Conservation (phyloP, 2,888 invertebrate species). For the Venustoraphidia nigricollis region DNA sequence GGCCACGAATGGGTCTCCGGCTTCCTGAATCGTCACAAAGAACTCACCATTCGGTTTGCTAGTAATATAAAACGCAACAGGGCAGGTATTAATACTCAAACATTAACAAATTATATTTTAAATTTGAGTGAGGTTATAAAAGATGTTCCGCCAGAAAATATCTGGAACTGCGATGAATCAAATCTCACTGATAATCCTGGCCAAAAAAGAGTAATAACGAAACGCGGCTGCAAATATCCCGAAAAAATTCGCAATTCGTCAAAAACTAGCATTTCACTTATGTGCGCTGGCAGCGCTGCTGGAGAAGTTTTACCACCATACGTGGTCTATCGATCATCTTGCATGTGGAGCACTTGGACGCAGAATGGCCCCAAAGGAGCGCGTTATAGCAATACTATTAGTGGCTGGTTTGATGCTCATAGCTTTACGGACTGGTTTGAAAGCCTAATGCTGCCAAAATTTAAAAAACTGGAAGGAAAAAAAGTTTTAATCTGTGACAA, state of each 20-base stretch:
- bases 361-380: not conserved
- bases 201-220: slow-evolving; percentile 11
- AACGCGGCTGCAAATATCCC: slow-evolving; percentile 15
- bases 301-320: slow-evolving; percentile 17
- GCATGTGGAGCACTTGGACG: not conserved
- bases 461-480: slow-evolving; percentile 8
- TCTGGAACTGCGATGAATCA: slow-evolving; percentile 9
- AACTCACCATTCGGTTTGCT: slow-evolving; percentile 3
- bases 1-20: slow-evolving; percentile 4
- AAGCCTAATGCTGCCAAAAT: slow-evolving; percentile 1
- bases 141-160: not conserved
- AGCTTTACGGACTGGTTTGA: slow-evolving; percentile 7
- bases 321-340: slow-evolving; percentile 10
- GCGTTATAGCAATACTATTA: slow-evolving; percentile 5
- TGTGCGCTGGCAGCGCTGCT: slow-evolving; percentile 16
- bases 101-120: slow-evolving; percentile 4
- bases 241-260: slow-evolving; percentile 16
- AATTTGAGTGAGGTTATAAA: slow-evolving; percentile 2
- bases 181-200: slow-evolving; percentile 19
- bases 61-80: slow-evolving; percentile 5
- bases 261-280: slow-evolving; percentile 16
- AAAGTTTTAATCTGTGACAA: slow-evolving; percentile 10
- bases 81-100: slow-evolving; percentile 3
- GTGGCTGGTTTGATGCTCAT: slow-evolving; percentile 4
- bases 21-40: slow-evolving; percentile 4